phyloP scores from a whole-genome alignment of 2,888 invertebrate species.

The Argyresthia goedartella region DNA sequence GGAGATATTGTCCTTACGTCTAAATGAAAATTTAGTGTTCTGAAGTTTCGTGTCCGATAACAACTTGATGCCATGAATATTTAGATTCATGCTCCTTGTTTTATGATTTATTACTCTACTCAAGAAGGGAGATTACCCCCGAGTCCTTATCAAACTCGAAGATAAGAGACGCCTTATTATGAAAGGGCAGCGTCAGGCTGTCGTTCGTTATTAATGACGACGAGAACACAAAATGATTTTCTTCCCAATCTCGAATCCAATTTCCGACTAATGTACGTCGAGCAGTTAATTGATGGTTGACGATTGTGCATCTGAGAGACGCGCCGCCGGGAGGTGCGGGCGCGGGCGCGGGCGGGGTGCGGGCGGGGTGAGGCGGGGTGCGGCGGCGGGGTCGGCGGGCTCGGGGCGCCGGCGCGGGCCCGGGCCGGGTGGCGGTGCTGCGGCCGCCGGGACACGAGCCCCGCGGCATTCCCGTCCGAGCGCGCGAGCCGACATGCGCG shows the following conservation, averaged over 20 bases:
- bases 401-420: slow-evolving; percentile 33
- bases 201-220: slow-evolving; percentile 13
- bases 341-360: slow-evolving; percentile 28
- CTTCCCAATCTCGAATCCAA: slow-evolving; percentile 25
- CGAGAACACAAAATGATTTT: slow-evolving; percentile 17
- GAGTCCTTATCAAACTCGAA: not conserved
- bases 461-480: slow-evolving; percentile 38
- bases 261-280: slow-evolving; percentile 27
- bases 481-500: slow-evolving; percentile 58
- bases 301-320: slow-evolving; percentile 57
- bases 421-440: slow-evolving; percentile 25
- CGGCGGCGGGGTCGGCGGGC: slow-evolving; percentile 32
- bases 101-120: not conserved
- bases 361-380: slow-evolving; percentile 23
- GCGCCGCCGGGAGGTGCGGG: slow-evolving; percentile 33
- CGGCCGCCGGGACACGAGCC: too few species aligned
- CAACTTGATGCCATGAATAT: slow-evolving; percentile 1
- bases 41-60: not conserved
- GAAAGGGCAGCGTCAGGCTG: slow-evolving; percentile 8
- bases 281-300: slow-evolving; percentile 50
- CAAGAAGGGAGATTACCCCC: not conserved
- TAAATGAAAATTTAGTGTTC: slow-evolving; percentile 2
- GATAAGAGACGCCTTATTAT: slow-evolving; percentile 10
- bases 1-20: not conserved
- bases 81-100: slow-evolving; percentile 1